Conservation (phyloP, 2,113 vertebrate species). For the Chlorocebus sabaeus region DNA sequence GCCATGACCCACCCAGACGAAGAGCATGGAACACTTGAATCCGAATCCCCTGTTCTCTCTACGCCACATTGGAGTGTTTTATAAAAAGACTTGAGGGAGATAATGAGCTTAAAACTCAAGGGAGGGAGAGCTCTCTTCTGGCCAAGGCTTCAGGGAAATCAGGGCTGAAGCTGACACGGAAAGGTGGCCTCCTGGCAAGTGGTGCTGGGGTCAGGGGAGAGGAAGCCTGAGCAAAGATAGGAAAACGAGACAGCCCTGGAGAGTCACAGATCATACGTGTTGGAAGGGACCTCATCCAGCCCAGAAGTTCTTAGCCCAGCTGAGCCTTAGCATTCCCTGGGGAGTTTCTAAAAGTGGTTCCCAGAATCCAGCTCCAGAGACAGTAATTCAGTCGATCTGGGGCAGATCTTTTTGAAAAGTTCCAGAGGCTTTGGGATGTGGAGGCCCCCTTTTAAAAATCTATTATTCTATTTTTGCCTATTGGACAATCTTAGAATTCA, state of each 20-base stretch:
- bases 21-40: not conserved
- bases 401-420: not conserved
- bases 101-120: not conserved
- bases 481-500: not conserved
- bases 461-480: not conserved
- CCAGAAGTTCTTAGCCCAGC: not conserved
- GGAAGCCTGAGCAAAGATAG: not conserved
- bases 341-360: not conserved
- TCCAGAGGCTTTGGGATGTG: not conserved
- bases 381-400: not conserved
- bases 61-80: not conserved
- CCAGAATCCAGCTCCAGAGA: not conserved
- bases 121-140: not conserved
- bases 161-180: not conserved
- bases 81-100: not conserved
- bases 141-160: not conserved
- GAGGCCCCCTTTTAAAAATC: not conserved
- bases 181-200: not conserved
- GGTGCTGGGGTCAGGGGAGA: rapidly evolving
- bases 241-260: not conserved
- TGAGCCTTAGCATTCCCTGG: not conserved
- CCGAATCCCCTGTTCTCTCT: not conserved
- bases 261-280: not conserved
- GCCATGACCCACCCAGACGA: rapidly evolving
- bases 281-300: not conserved